A percentile compares a stretch with the other conserved stretches of the same genome.
Conservation (phyloP, 2,888 invertebrate species). For the Strigamia maritima region DNA sequence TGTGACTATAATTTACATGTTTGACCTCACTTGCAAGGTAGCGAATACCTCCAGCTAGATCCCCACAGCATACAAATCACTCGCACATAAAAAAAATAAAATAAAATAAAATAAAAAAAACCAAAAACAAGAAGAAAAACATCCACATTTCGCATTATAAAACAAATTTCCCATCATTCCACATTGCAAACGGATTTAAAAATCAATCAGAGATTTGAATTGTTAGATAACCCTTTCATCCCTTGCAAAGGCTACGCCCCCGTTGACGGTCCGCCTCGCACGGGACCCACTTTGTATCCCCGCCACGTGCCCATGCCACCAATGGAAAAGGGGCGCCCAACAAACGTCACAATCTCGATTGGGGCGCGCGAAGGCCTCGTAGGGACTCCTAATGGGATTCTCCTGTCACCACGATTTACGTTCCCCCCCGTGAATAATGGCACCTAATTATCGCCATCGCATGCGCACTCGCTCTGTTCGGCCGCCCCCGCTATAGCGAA, state of each 20-base stretch:
- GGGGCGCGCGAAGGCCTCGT: background rate
- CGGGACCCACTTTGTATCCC: constrained; percentile 4
- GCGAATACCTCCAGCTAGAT: background rate
- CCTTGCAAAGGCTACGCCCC: background rate
- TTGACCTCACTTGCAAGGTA: background rate
- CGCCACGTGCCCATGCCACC: background rate
- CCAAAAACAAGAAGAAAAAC: too few species aligned
- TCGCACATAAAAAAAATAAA: background rate
- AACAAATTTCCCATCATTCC: background rate
- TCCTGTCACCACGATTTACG: background rate
- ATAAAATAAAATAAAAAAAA: background rate
- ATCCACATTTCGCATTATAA: background rate
- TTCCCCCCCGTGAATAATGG: constrained; percentile 4
- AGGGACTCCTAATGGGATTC: constrained; percentile 4
- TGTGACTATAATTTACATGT: background rate
- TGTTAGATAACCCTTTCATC: background rate
- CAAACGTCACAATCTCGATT: background rate
- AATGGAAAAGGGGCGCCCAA: background rate
- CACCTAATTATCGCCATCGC: background rate
- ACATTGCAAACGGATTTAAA: background rate
- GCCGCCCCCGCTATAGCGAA: background rate
- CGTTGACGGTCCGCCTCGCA: background rate
- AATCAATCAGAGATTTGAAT: background rate
- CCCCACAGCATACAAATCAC: background rate
- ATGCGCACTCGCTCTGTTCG: background rate